Base-by-base conservation (phyloP, 1,140 invertebrate species). In the Hydropsyche tenuis region DNA sequence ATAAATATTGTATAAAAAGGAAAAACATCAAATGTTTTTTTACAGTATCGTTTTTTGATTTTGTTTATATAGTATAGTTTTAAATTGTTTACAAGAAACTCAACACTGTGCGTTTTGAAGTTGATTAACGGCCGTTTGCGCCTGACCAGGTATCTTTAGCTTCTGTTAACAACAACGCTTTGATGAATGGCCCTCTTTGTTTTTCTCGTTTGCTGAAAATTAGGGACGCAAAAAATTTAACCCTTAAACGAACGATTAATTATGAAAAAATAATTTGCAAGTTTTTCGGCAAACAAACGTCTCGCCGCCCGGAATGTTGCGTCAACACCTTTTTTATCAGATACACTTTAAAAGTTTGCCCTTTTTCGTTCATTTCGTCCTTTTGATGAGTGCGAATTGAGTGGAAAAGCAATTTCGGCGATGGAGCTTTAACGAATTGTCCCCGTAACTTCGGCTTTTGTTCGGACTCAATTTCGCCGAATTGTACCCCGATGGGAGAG, bases 361-460 rank as follows among this genome's bases (percentile, higher is more conserved):
- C 23, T 60, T 12, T 23, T 60, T 60, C 25, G 4, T 60, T 25
- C 22, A 25, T 60, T 60, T 60, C 9, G 1, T 60, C 22, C 22
- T 60, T 23, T 25, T 60, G 56, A 12, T 22, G 7, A 60, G 20
- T 60, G 22, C 22, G 23, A 60, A 60, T 60, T 60, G 56, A 60
- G 56, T 60, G 56, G 23, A 60, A 60, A 60, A 60, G 56, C 56
- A 60, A 60, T 60, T 60, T 60, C 22, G 1, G 56, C 56, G 20
- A 60, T 60, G 23, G 56, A 60, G 56, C 56, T 60, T 37, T 60
- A 60, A 60, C 56, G 56, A 60, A 60, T 60, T 60, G 56, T 60
- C 56, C 3, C 30, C 56, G 56, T 20, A 60, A 60, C 22, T 60
- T 60, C 2, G 14, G 56, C 56, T 60, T 60, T 60, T 60, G 56